Evolutionary conservation across 2,797 vertebrate genomes (phyloP), one percentile per base, ranked within the genome.

Genomic region (Anolis apletophallus): DNA sequence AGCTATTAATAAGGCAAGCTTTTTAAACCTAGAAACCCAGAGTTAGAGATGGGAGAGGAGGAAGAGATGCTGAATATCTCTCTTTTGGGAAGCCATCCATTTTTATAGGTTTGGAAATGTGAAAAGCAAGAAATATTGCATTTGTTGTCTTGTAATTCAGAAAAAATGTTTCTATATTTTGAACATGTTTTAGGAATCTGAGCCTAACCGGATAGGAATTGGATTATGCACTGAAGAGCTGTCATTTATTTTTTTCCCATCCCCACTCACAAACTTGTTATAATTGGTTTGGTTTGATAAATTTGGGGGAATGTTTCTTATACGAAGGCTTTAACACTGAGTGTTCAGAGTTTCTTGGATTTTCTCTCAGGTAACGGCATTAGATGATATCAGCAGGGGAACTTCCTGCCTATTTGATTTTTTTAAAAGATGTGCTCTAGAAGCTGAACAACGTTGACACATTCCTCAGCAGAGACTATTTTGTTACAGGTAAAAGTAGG

Each of bases 301-400:
- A 14, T 54, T 10, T 1, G 34, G 82, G 3, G 26, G 75, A 52
- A 69, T 11, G 17, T 32, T 32, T 75, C 14, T 79, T 79, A 59
- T 0, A 64, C 19, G 61, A 78, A 76, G 19, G 67, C n/a, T 50
- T 82, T 80, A 64, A 83, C 17, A n/a, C 0, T 77, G 75, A 73
- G n/a, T 0, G 0, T 16, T 10, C 52, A 23, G 64, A 5, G 23
- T 23, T 71, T 2, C 0, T 2, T 21, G 10, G 0, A 9, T 10
- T 26, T 32, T 78, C 84, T 50, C 54, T 73, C 10, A 23, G 40
- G 50, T 50, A 67, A 40, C 80, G 69, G 13, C n/a, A 71, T 77
- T 75, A 17, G 36, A 50, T 77, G 67, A 78, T 11, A 83, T 72
- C 40, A 36, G 32, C 54, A 61, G 3, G 67, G 59, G 61, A 67